Percentiles rank a stretch among this genome's conserved stretches.
Conservation (phyloP, 1,140 invertebrate genomes). For the Triops cancriformis region DNA sequence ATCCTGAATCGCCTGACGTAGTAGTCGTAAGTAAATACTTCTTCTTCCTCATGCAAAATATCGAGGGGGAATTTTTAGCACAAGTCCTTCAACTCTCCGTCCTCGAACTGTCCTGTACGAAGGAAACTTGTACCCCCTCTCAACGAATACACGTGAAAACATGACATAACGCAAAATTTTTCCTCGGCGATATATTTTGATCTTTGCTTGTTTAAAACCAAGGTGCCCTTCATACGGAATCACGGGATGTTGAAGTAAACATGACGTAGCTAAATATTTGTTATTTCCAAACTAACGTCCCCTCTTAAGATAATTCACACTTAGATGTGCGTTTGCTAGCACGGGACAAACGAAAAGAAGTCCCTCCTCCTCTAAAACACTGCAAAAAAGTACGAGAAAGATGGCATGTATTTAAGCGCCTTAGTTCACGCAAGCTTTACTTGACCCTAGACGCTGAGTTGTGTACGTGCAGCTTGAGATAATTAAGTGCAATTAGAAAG, state of each 20-base stretch:
- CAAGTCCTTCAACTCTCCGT: too few relatives aligned
- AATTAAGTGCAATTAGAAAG: slow-evolving; percentile 11
- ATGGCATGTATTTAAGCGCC: neutral
- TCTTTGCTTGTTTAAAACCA: neutral
- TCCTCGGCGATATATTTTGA: neutral
- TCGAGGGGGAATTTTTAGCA: too few relatives aligned
- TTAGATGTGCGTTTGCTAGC: neutral
- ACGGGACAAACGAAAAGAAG: neutral
- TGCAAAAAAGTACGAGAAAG: neutral
- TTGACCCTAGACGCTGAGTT: neutral
- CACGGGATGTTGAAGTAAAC: neutral
- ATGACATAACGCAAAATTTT: neutral
- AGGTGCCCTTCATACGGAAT: neutral
- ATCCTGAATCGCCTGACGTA: too few relatives aligned
- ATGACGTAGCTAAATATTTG: neutral
- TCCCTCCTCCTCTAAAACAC: neutral
- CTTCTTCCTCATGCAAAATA: too few relatives aligned
- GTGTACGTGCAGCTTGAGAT: neutral
- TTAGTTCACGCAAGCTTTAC: neutral
- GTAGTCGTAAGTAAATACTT: too few relatives aligned
- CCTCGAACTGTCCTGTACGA: too few relatives aligned
- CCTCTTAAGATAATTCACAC: neutral
- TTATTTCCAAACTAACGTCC: neutral
- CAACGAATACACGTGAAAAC: neutral
- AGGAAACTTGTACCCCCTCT: too few relatives aligned